These are phyloP conservation scores for Drosophila azteca DNA, from an alignment of 1,140 invertebrate genomes.

Conservation along the genomic window DNA sequence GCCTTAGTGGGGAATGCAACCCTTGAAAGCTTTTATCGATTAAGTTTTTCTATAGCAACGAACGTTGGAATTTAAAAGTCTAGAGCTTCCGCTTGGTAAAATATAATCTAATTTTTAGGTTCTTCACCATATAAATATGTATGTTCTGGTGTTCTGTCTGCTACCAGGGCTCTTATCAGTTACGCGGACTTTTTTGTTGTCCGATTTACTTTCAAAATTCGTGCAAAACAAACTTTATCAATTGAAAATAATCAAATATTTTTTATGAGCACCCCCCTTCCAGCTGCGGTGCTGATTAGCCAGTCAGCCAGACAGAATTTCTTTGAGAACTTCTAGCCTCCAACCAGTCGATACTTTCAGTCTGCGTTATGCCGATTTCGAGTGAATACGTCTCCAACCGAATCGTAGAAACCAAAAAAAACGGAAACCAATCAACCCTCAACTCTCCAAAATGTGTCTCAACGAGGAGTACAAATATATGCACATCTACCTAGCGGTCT, in stretches of 20 bases:
- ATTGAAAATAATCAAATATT: conserved; percentile 67
- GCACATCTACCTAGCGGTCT: conserved; percentile 75
- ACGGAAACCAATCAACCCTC: conserved; percentile 17
- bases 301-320: conserved; percentile 21
- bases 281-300: conserved; percentile 51
- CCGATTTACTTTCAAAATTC: conserved; percentile 24
- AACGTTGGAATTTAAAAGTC: too few species aligned
- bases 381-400: conserved; percentile 55
- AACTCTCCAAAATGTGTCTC: conserved; percentile 63
- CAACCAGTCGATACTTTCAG: conserved; percentile 52
- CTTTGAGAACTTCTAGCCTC: conserved; percentile 13
- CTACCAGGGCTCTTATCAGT: conserved; percentile 35
- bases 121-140: too few species aligned
- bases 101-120: conserved; percentile 3
- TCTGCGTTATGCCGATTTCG: conserved; percentile 61
- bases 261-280: conserved; percentile 46
- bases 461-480: conserved; percentile 80
- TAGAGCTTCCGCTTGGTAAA: not conserved
- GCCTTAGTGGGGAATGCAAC: not conserved
- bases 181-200: conserved; percentile 8
- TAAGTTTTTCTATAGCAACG: not conserved
- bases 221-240: conserved; percentile 66
- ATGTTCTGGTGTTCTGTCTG: conserved; percentile 4
- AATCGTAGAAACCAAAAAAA: conserved; percentile 8
- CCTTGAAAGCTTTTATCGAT: not conserved